Percentiles rank a stretch among this genome's conserved stretches.
Evolutionary conservation across 2,888 invertebrate species (phyloP).

Genomic region (Ecliptopera silaceata): DNA sequence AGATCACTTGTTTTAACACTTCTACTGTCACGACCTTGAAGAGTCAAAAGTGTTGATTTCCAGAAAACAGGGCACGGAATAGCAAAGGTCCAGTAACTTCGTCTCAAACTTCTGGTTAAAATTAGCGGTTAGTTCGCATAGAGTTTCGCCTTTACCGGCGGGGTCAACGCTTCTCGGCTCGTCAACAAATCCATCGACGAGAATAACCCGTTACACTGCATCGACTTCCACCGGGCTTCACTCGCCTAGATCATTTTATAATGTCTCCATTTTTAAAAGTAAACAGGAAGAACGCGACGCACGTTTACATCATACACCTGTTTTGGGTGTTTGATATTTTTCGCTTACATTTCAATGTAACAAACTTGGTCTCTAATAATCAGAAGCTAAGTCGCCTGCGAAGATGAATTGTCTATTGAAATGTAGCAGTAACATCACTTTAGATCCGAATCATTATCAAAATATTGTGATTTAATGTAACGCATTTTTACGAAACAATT

Average conservation of each 20-base stretch:
- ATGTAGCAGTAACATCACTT: too few species aligned
- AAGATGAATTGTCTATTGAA: too few species aligned
- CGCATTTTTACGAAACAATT: too few species aligned
- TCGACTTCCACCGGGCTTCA: constrained; percentile 71
- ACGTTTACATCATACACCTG: background rate
- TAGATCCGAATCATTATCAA: too few species aligned
- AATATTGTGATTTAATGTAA: too few species aligned
- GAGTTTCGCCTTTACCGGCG: constrained; percentile 65
- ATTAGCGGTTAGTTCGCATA: constrained; percentile 59
- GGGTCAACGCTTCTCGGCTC: constrained; percentile 78
- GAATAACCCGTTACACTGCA: constrained; percentile 81
- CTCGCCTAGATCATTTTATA: constrained; percentile 67
- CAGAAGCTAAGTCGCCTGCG: too few species aligned
- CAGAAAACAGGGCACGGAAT: too few species aligned
- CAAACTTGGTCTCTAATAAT: too few species aligned
- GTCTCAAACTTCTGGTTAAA: constrained; percentile 16
- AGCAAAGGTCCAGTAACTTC: constrained; percentile 18
- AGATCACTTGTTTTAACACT: too few species aligned
- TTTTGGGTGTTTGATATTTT: background rate
- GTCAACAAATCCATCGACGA: constrained; percentile 81
- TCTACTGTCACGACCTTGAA: too few species aligned
- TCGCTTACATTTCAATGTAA: background rate
- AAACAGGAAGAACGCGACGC: constrained; percentile 22
- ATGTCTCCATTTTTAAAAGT: constrained; percentile 47
- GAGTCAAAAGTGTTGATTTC: too few species aligned